Evolutionary conservation across 1,140 invertebrate genomes (phyloP), one percentile per base, ranked within the genome.

Genomic region (Thaumatotibia leucotreta): DNA sequence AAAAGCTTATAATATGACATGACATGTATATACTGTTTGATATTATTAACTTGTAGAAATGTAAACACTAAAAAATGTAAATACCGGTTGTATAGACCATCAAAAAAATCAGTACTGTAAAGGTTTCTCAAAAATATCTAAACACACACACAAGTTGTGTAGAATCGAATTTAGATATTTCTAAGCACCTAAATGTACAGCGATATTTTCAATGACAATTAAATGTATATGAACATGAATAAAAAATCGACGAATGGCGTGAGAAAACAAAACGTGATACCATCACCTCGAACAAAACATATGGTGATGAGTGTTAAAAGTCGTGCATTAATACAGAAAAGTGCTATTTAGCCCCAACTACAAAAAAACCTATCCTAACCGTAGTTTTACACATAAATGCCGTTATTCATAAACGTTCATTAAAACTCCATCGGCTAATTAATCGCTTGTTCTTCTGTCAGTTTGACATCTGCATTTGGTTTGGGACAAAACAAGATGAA

Each of bases 321-420:
- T 77, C 70, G 84, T 87, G 84, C 84, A 82, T 68, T 67, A 76
- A 66, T 39, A 79, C 72, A 83, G 70, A 83, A 81, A 80, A 81
- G 83, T 85, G 83, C 82, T 70, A 61, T 70, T 67, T 77, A 77
- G 77, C 67, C 75, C 72, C 73, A 73, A 72, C 80, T 83, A 83
- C 65, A 70, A 67, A 66, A 68, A 74, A 65, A 63, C 70, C 72
- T 73, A 80, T 67, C 72, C 76, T 80, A 81, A 61, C 72, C 66
- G 68, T 69, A 50, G 72, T 69, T 72, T 75, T 75, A 70, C 39
- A 68, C 69, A 61, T 70, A 73, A 79, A n/a, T n/a, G n/a, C n/a
- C n/a, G n/a, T n/a, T n/a, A n/a, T n/a, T n/a, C n/a, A n/a, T n/a
- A n/a, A n/a, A n/a, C n/a, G n/a, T n/a, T n/a, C n/a, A n/a, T n/a